A percentile compares a stretch with the other conserved stretches of the same genome.
These are phyloP conservation scores for Zaprionus inermis DNA, from an alignment of 1,140 invertebrate genomes.

Conservation along the genomic window DNA sequence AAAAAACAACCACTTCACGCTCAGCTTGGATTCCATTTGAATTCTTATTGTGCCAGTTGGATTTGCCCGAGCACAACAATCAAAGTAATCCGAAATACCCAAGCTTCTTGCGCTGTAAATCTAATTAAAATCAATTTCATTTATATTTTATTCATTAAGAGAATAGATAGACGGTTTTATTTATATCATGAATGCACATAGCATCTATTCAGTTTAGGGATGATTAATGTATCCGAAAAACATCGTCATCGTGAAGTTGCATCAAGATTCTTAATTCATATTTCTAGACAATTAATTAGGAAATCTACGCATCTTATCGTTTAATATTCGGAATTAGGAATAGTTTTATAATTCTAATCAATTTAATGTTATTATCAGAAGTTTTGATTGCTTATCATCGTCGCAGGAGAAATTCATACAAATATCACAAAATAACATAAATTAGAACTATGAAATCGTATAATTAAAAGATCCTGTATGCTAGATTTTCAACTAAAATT, in stretches of 20 bases:
- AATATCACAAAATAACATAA: slow-evolving; percentile 9
- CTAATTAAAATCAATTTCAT: background rate
- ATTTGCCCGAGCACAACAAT: background rate
- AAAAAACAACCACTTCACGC: slow-evolving; percentile 75
- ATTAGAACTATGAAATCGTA: background rate
- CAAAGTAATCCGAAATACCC: background rate
- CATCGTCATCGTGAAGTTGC: background rate
- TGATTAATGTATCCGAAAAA: background rate
- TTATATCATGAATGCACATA: background rate
- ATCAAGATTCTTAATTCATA: background rate
- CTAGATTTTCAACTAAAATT: background rate
- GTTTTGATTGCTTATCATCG: background rate
- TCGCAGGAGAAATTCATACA: background rate
- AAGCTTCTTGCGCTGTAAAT: background rate
- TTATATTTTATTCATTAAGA: background rate
- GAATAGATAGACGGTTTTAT: background rate
- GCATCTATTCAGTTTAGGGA: background rate
- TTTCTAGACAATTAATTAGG: background rate
- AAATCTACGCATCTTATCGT: slow-evolving; percentile 6
- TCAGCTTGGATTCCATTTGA: slow-evolving; percentile 56
- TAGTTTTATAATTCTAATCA: background rate
- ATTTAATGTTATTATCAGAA: background rate
- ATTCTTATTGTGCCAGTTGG: slow-evolving; percentile 46
- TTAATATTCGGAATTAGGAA: slow-evolving; percentile 6
- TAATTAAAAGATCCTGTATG: slow-evolving; percentile 3